These are phyloP conservation scores for Linurgus olivaceus DNA, from an alignment of 2,797 vertebrate genomes.

Conservation along the genomic window DNA sequence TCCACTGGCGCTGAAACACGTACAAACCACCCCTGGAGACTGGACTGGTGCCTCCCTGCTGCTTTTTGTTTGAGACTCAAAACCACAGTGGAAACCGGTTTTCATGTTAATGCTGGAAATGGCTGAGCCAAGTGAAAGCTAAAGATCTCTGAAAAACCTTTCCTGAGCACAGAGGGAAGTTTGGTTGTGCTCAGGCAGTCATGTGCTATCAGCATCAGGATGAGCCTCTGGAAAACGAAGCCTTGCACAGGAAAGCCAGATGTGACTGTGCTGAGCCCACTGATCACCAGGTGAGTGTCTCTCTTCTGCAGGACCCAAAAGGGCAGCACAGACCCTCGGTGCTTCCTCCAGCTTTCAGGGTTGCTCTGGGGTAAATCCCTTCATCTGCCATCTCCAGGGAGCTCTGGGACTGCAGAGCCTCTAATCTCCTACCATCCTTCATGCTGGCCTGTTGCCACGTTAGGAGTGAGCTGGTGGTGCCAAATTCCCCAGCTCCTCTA, in stretches of 20 bases:
- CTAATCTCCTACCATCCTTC: background rate
- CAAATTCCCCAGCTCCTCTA: background rate
- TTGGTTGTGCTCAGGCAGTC: background rate
- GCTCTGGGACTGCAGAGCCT: background rate
- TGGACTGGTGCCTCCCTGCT: slow-evolving; percentile 21
- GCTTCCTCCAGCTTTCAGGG: background rate
- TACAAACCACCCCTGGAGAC: slow-evolving; percentile 24
- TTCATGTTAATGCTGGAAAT: background rate
- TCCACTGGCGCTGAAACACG: background rate
- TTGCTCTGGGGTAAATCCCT: background rate
- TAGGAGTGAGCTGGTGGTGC: background rate
- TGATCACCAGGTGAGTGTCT: fast-evolving
- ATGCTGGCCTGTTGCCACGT: fast-evolving
- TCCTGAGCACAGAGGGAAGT: background rate
- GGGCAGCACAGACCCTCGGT: background rate
- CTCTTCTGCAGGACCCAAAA: background rate
- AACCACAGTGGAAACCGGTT: background rate
- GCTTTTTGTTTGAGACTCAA: slow-evolving; percentile 26
- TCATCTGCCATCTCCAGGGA: background rate
- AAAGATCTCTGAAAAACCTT: background rate
- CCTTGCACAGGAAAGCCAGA: background rate
- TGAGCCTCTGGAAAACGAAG: background rate
- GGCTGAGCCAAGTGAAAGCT: background rate
- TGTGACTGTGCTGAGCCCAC: background rate
- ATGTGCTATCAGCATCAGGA: background rate